Evolutionary conservation across 2,113 vertebrate genomes (phyloP).

Genomic region (Barbus barbus): DNA sequence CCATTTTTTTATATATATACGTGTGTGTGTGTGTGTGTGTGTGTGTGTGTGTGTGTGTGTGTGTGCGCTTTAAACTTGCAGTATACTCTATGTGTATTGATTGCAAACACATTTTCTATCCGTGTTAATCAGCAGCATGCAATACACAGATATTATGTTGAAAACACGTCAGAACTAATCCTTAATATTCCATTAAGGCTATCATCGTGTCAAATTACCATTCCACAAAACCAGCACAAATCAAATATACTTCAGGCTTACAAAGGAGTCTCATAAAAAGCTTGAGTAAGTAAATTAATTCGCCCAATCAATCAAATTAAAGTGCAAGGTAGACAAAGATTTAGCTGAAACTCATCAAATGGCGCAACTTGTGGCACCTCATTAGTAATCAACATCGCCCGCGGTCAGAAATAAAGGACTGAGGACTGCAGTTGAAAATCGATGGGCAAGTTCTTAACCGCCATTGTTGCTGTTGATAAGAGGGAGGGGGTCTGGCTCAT

Average conservation of each 20-base stretch:
- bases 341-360: constrained; percentile 32
- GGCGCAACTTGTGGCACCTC: constrained; percentile 5
- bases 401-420: constrained; percentile 37
- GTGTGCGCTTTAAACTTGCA: no score
- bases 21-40: no score
- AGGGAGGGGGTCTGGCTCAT: constrained; percentile 43
- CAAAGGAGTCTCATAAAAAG: constrained; percentile 3
- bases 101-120: not conserved
- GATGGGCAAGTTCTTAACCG: constrained; percentile 56
- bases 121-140: not conserved
- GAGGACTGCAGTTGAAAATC: constrained; percentile 39
- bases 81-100: no score
- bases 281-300: constrained; percentile 30
- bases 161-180: not conserved
- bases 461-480: constrained; percentile 47
- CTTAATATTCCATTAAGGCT: not conserved
- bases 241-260: constrained; percentile 8
- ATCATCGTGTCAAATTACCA: not conserved
- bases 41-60: no score
- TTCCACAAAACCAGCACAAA: constrained; percentile 14
- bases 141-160: not conserved
- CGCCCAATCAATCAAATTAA: constrained; percentile 37
- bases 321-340: constrained; percentile 29
- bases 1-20: no score
- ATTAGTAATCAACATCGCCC: constrained; percentile 19